Evolutionary conservation across 2,888 invertebrate genomes (phyloP).

Genomic region (Uloborus plumipes): DNA sequence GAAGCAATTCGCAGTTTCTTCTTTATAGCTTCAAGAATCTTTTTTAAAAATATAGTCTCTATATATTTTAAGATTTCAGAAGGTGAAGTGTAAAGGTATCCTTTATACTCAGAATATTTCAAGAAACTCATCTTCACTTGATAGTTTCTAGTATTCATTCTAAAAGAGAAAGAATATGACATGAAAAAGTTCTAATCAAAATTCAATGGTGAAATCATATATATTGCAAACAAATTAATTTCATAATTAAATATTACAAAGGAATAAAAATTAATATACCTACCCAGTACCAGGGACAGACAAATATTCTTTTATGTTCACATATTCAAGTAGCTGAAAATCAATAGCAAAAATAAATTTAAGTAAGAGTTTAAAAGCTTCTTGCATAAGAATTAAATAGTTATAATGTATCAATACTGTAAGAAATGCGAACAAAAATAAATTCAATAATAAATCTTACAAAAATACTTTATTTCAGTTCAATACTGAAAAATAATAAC

Average conservation of each 20-base stretch:
- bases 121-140: slow-evolving; percentile 82
- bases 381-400: too few relatives aligned
- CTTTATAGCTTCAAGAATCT: slow-evolving; percentile 66
- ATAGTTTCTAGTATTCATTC: slow-evolving; percentile 75
- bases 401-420: too few relatives aligned
- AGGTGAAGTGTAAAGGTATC: slow-evolving; percentile 81
- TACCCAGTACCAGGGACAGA: neutral
- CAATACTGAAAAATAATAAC: too few relatives aligned
- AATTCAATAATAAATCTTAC: too few relatives aligned
- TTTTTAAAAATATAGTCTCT: slow-evolving; percentile 74
- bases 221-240: neutral
- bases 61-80: slow-evolving; percentile 80
- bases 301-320: slow-evolving; percentile 5
- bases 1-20: slow-evolving; percentile 30
- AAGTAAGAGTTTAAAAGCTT: too few relatives aligned
- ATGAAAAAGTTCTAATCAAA: neutral
- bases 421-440: too few relatives aligned
- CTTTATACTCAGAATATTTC: slow-evolving; percentile 81
- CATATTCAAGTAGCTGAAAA: slow-evolving; percentile 5
- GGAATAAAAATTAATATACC: neutral
- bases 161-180: neutral
- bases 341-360: neutral
- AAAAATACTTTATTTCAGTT: too few relatives aligned
- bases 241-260: slow-evolving; percentile 13
- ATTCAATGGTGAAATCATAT: neutral